Evolutionary conservation across 2,888 invertebrate species (phyloP).

Genomic region (Sphecodes monilicornis): DNA sequence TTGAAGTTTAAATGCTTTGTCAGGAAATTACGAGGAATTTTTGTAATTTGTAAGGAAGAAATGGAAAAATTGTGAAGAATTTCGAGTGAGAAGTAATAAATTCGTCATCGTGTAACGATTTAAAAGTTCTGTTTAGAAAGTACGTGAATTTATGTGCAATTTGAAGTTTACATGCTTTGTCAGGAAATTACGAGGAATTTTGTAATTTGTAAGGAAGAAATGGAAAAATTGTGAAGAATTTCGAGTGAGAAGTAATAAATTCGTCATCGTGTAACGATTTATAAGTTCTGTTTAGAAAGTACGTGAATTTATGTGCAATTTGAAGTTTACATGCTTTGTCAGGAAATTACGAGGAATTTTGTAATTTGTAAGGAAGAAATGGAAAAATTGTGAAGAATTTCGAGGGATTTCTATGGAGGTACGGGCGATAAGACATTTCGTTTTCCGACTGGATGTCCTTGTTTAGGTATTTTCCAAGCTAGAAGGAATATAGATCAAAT

Average conservation of each 20-base stretch:
- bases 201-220: no score
- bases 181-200: no score
- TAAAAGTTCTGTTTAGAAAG: no score
- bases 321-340: no score
- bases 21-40: neutral
- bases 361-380: neutral
- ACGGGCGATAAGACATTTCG: conserved; percentile 26
- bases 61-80: neutral
- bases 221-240: no score
- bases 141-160: neutral
- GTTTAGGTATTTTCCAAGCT: conserved; percentile 54
- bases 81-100: no score
- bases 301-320: neutral
- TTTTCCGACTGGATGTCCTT: conserved; percentile 54
- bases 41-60: neutral
- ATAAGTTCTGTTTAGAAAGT: neutral
- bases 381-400: neutral
- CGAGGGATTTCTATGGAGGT: neutral
- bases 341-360: neutral
- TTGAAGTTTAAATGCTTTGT: neutral
- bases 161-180: neutral
- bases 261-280: no score
- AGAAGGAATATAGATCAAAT: conserved; percentile 63
- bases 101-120: no score
- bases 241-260: no score